phyloP scores from a whole-genome alignment of 1,140 invertebrate species.

The Hypothenemus hampei region DNA sequence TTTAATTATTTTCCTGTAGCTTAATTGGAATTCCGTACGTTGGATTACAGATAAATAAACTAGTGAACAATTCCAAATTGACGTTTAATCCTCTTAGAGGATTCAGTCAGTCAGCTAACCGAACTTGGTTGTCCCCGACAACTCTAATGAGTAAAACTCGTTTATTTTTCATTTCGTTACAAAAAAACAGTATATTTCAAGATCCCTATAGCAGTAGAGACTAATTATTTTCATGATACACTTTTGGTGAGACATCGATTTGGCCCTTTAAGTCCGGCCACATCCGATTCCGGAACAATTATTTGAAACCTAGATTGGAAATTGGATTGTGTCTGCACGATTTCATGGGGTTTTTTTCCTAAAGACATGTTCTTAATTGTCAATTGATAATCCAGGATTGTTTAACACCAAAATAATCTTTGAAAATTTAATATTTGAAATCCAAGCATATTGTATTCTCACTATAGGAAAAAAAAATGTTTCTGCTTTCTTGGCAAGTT shows the following conservation, averaged over 20 bases:
- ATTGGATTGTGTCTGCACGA: constrained; percentile 1
- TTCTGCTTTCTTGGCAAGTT: not conserved
- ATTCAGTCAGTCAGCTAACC: constrained; percentile 26
- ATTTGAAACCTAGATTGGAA: constrained; percentile 3
- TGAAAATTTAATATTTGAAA: not conserved
- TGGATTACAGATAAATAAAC: constrained; percentile 26
- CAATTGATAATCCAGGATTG: not conserved
- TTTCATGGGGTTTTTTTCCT: not conserved
- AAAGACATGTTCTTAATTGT: not conserved
- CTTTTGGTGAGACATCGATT: constrained; percentile 5
- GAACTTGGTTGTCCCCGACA: constrained; percentile 13
- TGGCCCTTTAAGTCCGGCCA: not conserved
- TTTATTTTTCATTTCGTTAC: constrained; percentile 8
- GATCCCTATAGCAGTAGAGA: not conserved
- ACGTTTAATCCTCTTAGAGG: constrained; percentile 26
- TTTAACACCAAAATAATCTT: not conserved
- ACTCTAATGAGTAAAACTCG: constrained; percentile 22
- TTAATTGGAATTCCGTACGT: constrained; percentile 25
- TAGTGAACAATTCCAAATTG: constrained; percentile 27
- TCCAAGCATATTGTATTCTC: not conserved
- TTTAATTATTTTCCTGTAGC: constrained; percentile 26
- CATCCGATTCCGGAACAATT: not conserved
- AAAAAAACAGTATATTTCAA: not conserved
- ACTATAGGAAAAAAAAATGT: not conserved
- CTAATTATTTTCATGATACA: constrained; percentile 3